A percentile compares a stretch with the other conserved stretches of the same genome.
Evolutionary conservation across 2,888 invertebrate species (phyloP).

Genomic region (Calephelis perditalis): DNA sequence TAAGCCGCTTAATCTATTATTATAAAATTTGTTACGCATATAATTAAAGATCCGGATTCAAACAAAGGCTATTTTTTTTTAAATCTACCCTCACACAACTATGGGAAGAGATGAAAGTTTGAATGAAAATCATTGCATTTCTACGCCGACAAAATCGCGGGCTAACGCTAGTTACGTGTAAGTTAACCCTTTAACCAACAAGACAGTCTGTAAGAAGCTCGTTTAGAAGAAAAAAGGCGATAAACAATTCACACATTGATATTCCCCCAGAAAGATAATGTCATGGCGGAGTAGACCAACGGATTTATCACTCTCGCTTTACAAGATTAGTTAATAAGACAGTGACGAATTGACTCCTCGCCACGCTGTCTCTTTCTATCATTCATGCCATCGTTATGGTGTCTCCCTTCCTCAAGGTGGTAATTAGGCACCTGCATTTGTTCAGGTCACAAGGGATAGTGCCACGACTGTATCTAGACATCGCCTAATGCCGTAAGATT

Average conservation of each 20-base stretch:
- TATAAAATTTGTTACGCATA: too few species aligned
- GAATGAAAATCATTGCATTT: too few species aligned
- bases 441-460: constrained; percentile 61
- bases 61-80: too few species aligned
- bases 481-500: constrained; percentile 64
- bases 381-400: constrained; percentile 27
- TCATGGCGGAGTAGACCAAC: constrained; percentile 53
- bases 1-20: too few species aligned
- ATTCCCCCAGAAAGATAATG: constrained; percentile 18
- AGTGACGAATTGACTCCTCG: constrained; percentile 67
- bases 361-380: constrained; percentile 42
- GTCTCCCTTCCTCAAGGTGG: constrained; percentile 42
- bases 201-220: too few species aligned
- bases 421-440: constrained; percentile 74
- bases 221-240: background rate
- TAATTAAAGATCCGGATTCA: too few species aligned
- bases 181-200: too few species aligned
- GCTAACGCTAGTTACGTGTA: too few species aligned
- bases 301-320: constrained; percentile 67
- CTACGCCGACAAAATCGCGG: too few species aligned
- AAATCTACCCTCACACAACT: too few species aligned
- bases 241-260: constrained; percentile 14
- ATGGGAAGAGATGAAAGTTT: too few species aligned
- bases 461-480: constrained; percentile 61
- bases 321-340: constrained; percentile 71